These are phyloP conservation scores for Barypeithes pellucidus DNA, from an alignment of 2,888 invertebrate genomes.

Conservation along the genomic window DNA sequence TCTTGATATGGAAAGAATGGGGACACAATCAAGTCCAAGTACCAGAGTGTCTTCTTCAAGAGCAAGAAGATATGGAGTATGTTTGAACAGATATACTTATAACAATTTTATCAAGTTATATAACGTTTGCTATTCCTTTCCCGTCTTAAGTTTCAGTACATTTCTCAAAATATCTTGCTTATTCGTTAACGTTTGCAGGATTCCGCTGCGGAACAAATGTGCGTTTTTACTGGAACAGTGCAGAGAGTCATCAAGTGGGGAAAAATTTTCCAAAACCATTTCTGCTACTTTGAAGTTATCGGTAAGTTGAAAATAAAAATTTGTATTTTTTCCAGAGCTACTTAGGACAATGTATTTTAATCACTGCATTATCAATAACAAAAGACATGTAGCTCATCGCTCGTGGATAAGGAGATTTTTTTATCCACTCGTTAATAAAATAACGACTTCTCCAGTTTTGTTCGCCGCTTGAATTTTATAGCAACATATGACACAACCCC, in stretches of 20 bases:
- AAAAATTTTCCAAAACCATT: slow-evolving; percentile 59
- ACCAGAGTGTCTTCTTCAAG: background rate
- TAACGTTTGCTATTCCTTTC: too few relatives aligned
- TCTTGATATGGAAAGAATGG: background rate
- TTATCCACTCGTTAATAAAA: too few relatives aligned
- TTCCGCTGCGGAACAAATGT: slow-evolving; percentile 55
- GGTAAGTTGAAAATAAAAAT: slow-evolving; percentile 57
- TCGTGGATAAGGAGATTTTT: too few relatives aligned
- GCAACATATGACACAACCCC: too few relatives aligned
- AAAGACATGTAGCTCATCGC: too few relatives aligned
- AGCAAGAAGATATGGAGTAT: slow-evolving; percentile 10
- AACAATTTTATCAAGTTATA: too few relatives aligned
- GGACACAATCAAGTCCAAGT: background rate
- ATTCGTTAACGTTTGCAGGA: slow-evolving; percentile 46
- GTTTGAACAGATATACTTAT: background rate
- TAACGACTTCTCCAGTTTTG: too few relatives aligned
- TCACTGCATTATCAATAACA: too few relatives aligned
- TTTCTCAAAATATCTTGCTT: background rate
- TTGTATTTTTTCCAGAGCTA: too few relatives aligned
- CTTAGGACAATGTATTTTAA: too few relatives aligned
- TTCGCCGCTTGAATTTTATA: too few relatives aligned
- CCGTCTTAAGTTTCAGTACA: too few relatives aligned
- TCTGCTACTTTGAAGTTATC: slow-evolving; percentile 62
- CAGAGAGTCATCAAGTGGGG: slow-evolving; percentile 63
- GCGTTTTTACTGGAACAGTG: slow-evolving; percentile 61